Base-by-base conservation (phyloP, 2,113 vertebrate genomes). In the Stercorarius parasiticus region DNA sequence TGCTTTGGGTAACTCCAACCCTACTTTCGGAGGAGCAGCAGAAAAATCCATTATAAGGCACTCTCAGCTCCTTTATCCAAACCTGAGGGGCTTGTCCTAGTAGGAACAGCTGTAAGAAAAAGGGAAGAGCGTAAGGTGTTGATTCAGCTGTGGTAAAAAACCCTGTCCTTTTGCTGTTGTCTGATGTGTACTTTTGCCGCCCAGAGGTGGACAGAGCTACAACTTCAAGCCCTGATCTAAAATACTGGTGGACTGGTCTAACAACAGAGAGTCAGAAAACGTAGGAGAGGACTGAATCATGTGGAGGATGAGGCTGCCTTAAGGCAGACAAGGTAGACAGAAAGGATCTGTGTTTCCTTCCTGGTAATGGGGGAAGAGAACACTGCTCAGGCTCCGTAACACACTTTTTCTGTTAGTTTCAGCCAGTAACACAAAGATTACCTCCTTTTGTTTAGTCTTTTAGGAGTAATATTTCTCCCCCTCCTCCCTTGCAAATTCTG, bases 261-360 rank as follows among this genome's bases (percentile, higher is more conserved):
- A 83, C 95, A 50, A 52, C 82, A 21, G 56, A 91, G 45, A 86
- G 67, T 47, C 92, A 89, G 61, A 96, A 97, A 92, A 98, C 97
- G 97, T 93, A 34, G 45, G 72, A 71, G 56, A 69, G 34, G 56
- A 30, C 86, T 81, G 50, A 84, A 49, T 69, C 15, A 12, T 6
- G 6, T 16, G 32, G 45, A 61, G 18, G 43, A 40, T 32, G 62
- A 47, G 56, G 61, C 34, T 47, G 56, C 34, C 30, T 83, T 81
- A 26, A 74, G 70, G 69, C 11, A 38, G 72, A 53, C 45, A 52
- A 73, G 29, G 65, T 56, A 42, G 17, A 13, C 43, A 66, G 23
- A 76, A 52, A 42, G 70, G n/a, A 53, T 38, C 8, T 26, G 34
- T 1, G 3, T 61, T 93, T 76, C 49, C 62, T 61, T 62, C 55